Conservation (phyloP, 2,797 vertebrate genomes). For the Denticeps clupeoides region DNA sequence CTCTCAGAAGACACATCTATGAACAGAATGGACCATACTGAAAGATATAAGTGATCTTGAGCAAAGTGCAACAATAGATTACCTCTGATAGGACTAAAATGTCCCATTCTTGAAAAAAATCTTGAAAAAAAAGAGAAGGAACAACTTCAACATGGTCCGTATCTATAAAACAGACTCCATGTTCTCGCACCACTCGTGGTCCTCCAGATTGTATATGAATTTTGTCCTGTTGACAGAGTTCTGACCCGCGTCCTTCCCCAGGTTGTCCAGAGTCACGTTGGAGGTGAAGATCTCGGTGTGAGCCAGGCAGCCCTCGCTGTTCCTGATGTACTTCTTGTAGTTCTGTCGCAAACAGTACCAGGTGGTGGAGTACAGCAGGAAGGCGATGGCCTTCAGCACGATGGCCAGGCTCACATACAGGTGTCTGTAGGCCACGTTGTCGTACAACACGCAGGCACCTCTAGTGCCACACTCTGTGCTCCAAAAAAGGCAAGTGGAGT, state of each 20-base stretch:
- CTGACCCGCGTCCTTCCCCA: conserved; percentile 77
- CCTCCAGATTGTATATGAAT: conserved; percentile 97
- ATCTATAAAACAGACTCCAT: conserved; percentile 98
- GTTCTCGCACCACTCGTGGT: conserved; percentile 95
- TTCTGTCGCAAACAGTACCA: conserved; percentile 92
- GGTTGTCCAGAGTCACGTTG: conserved; percentile 86
- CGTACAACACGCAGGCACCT: conserved; percentile 85
- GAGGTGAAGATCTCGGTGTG: conserved; percentile 89
- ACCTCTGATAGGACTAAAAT: conserved; percentile 11
- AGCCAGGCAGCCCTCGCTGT: conserved; percentile 74
- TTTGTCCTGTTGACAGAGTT: conserved; percentile 79
- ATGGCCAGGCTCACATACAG: conserved; percentile 95
- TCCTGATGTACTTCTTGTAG: conserved; percentile 93
- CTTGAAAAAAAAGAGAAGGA: conserved; percentile 32
- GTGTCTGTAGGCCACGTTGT: conserved; percentile 83
- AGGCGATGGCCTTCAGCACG: conserved; percentile 83
- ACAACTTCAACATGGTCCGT: conserved; percentile 28
- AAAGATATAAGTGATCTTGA: conserved; percentile 27
- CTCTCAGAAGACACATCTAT: conserved; percentile 35
- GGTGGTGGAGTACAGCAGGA: conserved; percentile 87
- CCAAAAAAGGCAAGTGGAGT: conserved; percentile 97
- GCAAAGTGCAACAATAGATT: conserved; percentile 23
- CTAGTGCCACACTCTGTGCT: conserved; percentile 82
- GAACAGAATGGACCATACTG: conserved; percentile 41
- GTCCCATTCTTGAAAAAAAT: conserved; percentile 22